Conservation (phyloP, 35 echinoderm and acorn worm genomes). For the Stichopus chloronotus region DNA sequence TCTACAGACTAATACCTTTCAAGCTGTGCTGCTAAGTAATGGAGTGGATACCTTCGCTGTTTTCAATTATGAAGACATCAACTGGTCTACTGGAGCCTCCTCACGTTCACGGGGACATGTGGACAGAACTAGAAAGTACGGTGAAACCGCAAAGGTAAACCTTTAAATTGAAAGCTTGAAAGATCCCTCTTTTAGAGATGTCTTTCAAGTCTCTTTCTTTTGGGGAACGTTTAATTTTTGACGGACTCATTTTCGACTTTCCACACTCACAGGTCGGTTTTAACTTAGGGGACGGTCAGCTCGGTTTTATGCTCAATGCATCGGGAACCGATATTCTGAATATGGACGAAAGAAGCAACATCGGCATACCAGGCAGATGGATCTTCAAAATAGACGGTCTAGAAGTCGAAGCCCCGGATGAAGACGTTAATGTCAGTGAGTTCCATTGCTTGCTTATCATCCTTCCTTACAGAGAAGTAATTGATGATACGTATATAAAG, state of each 20-base stretch:
- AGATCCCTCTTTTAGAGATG: too few species aligned
- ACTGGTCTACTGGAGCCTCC: slow-evolving; percentile 23
- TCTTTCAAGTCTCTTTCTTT: too few species aligned
- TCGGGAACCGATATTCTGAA: slow-evolving; percentile 60
- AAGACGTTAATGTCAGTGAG: slow-evolving; percentile 8
- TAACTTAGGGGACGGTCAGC: slow-evolving; percentile 58
- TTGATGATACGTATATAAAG: too few species aligned
- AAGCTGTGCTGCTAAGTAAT: slow-evolving; percentile 17
- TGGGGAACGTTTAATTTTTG: too few species aligned
- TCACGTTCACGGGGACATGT: background rate
- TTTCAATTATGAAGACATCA: slow-evolving; percentile 49
- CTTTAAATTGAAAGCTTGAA: too few species aligned
- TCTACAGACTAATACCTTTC: slow-evolving; percentile 46
- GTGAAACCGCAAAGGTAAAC: slow-evolving; percentile 38
- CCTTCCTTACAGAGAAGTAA: too few species aligned
- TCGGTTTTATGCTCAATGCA: slow-evolving; percentile 25
- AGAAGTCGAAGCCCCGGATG: slow-evolving; percentile 8
- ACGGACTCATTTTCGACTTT: too few species aligned
- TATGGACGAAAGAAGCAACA: slow-evolving; percentile 69
- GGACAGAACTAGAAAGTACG: background rate
- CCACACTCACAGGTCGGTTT: slow-evolving; percentile 64
- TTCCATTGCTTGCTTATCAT: too few species aligned
- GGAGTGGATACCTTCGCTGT: slow-evolving; percentile 7
- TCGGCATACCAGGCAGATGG: slow-evolving; percentile 64
- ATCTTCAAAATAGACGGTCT: slow-evolving; percentile 60